Conservation (phyloP, 2,797 vertebrate species). For the Microctenopoma steveboyesi region DNA sequence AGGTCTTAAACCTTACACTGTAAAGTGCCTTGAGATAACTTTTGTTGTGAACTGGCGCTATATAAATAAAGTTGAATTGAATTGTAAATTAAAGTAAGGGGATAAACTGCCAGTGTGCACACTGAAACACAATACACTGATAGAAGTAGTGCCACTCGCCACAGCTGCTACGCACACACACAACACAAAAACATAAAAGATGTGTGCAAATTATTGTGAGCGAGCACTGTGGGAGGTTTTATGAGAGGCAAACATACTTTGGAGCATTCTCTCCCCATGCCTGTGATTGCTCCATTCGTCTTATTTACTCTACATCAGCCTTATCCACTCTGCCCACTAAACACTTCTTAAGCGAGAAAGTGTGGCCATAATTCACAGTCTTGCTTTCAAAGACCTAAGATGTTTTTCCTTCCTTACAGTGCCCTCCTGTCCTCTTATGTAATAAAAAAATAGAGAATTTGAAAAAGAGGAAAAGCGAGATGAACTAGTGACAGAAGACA, state of each 20-base stretch:
- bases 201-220: neutral
- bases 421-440: neutral
- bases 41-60: too few relatives aligned
- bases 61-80: too few relatives aligned
- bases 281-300: constrained; percentile 63
- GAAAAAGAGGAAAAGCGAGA: neutral
- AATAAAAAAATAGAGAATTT: neutral
- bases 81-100: neutral
- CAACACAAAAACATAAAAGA: constrained; percentile 11
- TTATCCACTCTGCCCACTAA: constrained; percentile 52
- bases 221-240: constrained; percentile 39
- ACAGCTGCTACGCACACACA: constrained; percentile 10
- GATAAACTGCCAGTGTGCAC: constrained; percentile 30
- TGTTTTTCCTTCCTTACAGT: neutral
- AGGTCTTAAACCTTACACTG: too few relatives aligned
- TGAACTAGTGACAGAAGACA: neutral
- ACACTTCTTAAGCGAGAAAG: constrained; percentile 50
- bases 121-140: constrained; percentile 15
- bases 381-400: constrained; percentile 22
- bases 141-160: constrained; percentile 14
- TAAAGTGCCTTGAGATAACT: too few relatives aligned
- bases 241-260: constrained; percentile 40
- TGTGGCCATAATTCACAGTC: constrained; percentile 49
- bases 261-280: constrained; percentile 21
- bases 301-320: constrained; percentile 62